A percentile compares a stretch with the other conserved stretches of the same genome.
phyloP scores from a whole-genome alignment of 2,888 invertebrate species.

The Diarsia brunnea region DNA sequence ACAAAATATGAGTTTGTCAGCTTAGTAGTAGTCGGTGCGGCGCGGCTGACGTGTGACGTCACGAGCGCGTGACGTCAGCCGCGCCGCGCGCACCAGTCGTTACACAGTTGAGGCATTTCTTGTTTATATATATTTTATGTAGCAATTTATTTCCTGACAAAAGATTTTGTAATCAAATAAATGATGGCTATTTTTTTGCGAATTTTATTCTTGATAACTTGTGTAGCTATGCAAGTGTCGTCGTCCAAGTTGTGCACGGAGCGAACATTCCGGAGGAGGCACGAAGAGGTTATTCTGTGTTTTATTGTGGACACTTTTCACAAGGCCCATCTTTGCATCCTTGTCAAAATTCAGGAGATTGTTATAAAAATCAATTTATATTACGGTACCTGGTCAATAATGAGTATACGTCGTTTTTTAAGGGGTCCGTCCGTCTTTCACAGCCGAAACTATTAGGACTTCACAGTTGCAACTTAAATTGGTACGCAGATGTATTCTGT shows the following conservation, averaged over 20 bases:
- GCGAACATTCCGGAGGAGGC: neutral
- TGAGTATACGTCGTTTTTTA: too few relatives aligned
- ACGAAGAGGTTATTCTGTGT: neutral
- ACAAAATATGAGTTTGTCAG: conserved; percentile 69
- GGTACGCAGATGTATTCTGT: too few relatives aligned
- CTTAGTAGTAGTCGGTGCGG: conserved; percentile 33
- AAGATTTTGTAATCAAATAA: conserved; percentile 89
- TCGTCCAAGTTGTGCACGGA: neutral
- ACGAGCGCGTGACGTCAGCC: conserved; percentile 13
- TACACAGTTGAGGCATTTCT: conserved; percentile 83
- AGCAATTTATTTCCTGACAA: conserved; percentile 89
- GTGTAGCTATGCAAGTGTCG: neutral
- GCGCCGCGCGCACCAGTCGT: conserved; percentile 61
- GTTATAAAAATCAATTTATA: too few relatives aligned
- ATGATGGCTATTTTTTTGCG: conserved; percentile 86
- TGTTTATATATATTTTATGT: conserved; percentile 88
- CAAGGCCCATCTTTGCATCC: too few relatives aligned
- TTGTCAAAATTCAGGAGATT: too few relatives aligned
- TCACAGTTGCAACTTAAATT: too few relatives aligned
- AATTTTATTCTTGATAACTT: conserved; percentile 66
- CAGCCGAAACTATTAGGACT: too few relatives aligned
- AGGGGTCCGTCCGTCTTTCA: too few relatives aligned
- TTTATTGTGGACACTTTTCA: neutral
- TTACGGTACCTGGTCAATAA: too few relatives aligned
- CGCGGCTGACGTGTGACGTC: conserved; percentile 10